Percentiles rank a stretch among this genome's conserved stretches.
Evolutionary conservation across 2,888 invertebrate species (phyloP).

Genomic region (Cephalotes varians): DNA sequence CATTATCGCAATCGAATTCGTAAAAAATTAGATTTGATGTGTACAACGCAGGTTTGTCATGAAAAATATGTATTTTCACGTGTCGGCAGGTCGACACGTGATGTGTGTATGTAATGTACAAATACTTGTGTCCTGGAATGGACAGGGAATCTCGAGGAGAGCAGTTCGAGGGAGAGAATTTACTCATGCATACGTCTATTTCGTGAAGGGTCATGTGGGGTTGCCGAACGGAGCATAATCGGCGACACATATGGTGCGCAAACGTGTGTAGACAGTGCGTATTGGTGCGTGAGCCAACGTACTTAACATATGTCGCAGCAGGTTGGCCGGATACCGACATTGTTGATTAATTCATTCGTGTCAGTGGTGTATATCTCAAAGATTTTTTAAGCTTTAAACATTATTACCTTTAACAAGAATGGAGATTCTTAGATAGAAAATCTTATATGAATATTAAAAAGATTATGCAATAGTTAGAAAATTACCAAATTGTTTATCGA

Average conservation of each 20-base stretch:
- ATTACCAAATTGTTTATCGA: background rate
- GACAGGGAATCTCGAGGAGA: slow-evolving; percentile 29
- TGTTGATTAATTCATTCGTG: slow-evolving; percentile 45
- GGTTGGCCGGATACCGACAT: slow-evolving; percentile 67
- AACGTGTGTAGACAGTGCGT: slow-evolving; percentile 60
- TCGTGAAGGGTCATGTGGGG: slow-evolving; percentile 64
- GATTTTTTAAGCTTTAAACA: slow-evolving; percentile 7
- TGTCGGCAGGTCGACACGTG: slow-evolving; percentile 73
- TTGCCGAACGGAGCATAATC: slow-evolving; percentile 65
- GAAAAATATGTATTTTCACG: slow-evolving; percentile 82
- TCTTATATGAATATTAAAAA: background rate
- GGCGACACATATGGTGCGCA: slow-evolving; percentile 67
- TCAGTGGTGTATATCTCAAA: background rate
- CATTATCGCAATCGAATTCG: background rate
- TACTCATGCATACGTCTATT: slow-evolving; percentile 56
- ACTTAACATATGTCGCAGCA: slow-evolving; percentile 73
- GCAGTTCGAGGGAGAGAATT: slow-evolving; percentile 63
- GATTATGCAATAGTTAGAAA: background rate
- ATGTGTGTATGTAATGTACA: slow-evolving; percentile 74
- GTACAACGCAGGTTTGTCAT: slow-evolving; percentile 60
- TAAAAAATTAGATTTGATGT: background rate
- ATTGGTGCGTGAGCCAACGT: slow-evolving; percentile 68
- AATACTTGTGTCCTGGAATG: slow-evolving; percentile 58
- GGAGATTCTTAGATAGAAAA: background rate
- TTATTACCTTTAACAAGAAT: too few relatives aligned